These are phyloP conservation scores for Apogon talboti DNA, from an alignment of 2,797 vertebrate genomes.

Conservation along the genomic window DNA sequence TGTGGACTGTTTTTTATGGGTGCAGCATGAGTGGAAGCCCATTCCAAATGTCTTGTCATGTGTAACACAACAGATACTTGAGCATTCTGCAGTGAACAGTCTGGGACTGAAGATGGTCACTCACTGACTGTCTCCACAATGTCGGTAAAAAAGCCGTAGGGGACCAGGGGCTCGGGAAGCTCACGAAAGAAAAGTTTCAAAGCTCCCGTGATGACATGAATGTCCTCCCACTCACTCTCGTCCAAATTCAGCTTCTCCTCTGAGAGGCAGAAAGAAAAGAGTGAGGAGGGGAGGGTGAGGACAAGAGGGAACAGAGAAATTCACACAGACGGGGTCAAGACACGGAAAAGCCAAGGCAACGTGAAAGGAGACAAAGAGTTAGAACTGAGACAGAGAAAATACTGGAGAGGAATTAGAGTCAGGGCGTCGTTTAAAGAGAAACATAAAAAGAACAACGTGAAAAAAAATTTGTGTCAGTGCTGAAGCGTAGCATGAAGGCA, in stretches of 20 bases:
- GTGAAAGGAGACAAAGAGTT: conserved; percentile 27
- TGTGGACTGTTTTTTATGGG: too few relatives aligned
- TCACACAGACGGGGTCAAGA: conserved; percentile 35
- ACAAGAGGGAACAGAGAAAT: conserved; percentile 10
- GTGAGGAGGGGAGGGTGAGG: not conserved
- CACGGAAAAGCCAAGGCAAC: conserved; percentile 15
- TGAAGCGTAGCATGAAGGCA: conserved; percentile 45
- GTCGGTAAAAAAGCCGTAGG: conserved; percentile 84
- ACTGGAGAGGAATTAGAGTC: conserved; percentile 15
- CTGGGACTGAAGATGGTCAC: conserved; percentile 53
- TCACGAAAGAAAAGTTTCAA: conserved; percentile 95
- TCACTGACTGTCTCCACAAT: conserved; percentile 89
- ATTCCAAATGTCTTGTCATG: too few relatives aligned
- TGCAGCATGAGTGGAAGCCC: too few relatives aligned
- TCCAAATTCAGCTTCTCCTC: conserved; percentile 90
- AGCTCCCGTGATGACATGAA: conserved; percentile 93
- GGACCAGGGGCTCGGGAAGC: conserved; percentile 91
- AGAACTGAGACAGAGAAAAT: conserved; percentile 14
- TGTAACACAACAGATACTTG: too few relatives aligned
- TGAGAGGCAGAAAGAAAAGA: conserved; percentile 57
- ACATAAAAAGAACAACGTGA: conserved; percentile 14
- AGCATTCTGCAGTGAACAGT: not conserved
- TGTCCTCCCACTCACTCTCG: conserved; percentile 90
- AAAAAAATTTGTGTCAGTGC: conserved; percentile 37
- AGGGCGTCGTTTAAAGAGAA: conserved; percentile 21